A percentile compares a stretch with the other conserved stretches of the same genome.
Evolutionary conservation across 2,888 invertebrate species (phyloP).

Genomic region (Aleiodes testaceus): DNA sequence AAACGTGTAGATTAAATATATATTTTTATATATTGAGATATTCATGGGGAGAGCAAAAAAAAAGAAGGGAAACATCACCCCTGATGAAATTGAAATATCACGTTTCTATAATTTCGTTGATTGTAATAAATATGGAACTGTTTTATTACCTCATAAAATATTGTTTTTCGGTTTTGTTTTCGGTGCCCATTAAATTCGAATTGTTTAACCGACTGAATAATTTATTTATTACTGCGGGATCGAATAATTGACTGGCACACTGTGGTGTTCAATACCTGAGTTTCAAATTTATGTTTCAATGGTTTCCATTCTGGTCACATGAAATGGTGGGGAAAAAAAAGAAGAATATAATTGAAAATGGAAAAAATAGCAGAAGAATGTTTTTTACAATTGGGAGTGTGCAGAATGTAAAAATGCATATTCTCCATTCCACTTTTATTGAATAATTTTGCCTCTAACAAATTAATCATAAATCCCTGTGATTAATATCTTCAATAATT

Average conservation of each 20-base stretch:
- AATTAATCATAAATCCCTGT: background rate
- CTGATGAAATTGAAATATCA: slow-evolving; percentile 29
- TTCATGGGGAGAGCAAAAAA: too few species aligned
- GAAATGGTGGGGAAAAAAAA: background rate
- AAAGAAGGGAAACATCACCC: background rate
- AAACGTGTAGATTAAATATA: slow-evolving; percentile 3
- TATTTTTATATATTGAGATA: background rate
- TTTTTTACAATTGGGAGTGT: background rate
- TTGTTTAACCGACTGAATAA: slow-evolving; percentile 27
- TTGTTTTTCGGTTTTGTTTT: slow-evolving; percentile 23
- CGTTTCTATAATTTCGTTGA: slow-evolving; percentile 1
- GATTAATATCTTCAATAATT: background rate
- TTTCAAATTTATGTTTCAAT: slow-evolving; percentile 20
- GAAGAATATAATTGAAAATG: background rate
- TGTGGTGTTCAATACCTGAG: slow-evolving; percentile 4
- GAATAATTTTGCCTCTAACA: background rate
- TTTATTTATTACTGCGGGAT: slow-evolving; percentile 14
- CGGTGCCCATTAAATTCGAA: slow-evolving; percentile 13
- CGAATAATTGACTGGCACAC: slow-evolving; percentile 24
- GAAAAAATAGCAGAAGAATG: background rate
- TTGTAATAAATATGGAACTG: background rate
- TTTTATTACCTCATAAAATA: slow-evolving; percentile 11
- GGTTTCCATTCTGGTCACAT: slow-evolving; percentile 1
- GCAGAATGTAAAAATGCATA: background rate
- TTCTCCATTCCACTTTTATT: background rate